phyloP scores from a whole-genome alignment of 2,113 vertebrate genomes.

The Xerus inauris region DNA sequence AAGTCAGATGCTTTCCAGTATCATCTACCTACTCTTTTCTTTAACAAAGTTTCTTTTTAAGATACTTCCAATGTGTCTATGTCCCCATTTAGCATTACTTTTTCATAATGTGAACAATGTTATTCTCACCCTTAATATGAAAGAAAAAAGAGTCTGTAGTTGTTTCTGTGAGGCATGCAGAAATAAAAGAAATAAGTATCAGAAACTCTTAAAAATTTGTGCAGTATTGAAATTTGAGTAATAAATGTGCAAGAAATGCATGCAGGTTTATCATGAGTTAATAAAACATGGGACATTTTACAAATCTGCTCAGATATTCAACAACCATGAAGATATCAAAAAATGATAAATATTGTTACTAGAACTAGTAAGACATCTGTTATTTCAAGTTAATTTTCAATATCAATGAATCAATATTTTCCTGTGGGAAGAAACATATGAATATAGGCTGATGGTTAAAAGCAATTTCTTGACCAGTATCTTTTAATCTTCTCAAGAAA shows the following conservation, averaged over 20 bases:
- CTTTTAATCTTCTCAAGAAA: not conserved
- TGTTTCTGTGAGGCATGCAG: not conserved
- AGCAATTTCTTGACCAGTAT: not conserved
- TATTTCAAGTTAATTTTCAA: constrained; percentile 57
- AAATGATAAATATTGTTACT: not conserved
- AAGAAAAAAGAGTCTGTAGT: not conserved
- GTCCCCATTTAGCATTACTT: not conserved
- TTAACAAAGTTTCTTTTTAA: not conserved
- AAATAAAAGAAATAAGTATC: not conserved
- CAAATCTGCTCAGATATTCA: not conserved
- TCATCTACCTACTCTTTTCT: not conserved
- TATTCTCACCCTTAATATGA: not conserved
- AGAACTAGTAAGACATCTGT: not conserved
- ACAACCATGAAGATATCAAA: not conserved
- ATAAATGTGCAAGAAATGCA: not conserved
- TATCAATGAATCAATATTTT: constrained; percentile 21
- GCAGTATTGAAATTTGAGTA: not conserved
- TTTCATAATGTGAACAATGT: not conserved
- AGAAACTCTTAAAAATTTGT: not conserved
- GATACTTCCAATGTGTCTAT: not conserved
- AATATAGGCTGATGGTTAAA: not conserved
- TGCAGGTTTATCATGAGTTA: not conserved
- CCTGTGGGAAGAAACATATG: not conserved
- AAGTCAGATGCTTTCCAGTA: not conserved
- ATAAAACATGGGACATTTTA: not conserved